Evolutionary conservation across 2,113 vertebrate genomes (phyloP), one percentile per base, ranked within the genome.

Genomic region (Symphodus melops): DNA sequence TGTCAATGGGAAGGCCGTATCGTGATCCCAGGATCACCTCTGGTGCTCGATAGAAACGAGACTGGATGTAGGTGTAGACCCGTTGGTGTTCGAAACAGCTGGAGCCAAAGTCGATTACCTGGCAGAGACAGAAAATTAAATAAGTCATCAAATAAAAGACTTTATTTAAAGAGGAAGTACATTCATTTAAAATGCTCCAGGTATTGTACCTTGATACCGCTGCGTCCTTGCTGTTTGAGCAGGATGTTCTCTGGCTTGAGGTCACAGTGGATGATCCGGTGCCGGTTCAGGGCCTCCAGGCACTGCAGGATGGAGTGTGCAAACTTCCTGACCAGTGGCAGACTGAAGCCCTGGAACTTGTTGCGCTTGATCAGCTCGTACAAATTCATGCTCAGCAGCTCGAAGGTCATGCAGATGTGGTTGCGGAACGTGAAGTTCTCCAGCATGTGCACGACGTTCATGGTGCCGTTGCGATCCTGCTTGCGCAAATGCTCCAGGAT

Each of bases 311-410:
- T 98, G 20, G 98, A 99, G 80, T 99, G 97, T 33, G 98, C 97
- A 55, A 99, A 99, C 91, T 99, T 99, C 39, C 98, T 95, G 17
- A 99, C 98, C 80, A 99, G 90, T 0, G 96, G 96, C 80, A 99
- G 76, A 19, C 96, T 98, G 88, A 99, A 99, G 37, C 98, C 98
- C 90, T 99, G 98, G 81, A 99, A 99, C 87, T 99, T 99, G 86
- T 99, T 99, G 74, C 96, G 95, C 86, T 99, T 99, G 72, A 99
- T 99, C n/a, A 99, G 95, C 89, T 99, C 98, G 0, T 99, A 99
- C 3, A 99, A 89, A 91, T 99, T 98, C 94, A 99, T 97, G 90
- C 96, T 99, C 68, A 99, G 90, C 83, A 99, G 90, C 79, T 99
- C 98, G 57, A 99, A 99, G 21, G 97, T 97, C 96, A 99, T 99